Conservation (phyloP, 2,797 vertebrate genomes). For the Notolabrus celidotus region DNA sequence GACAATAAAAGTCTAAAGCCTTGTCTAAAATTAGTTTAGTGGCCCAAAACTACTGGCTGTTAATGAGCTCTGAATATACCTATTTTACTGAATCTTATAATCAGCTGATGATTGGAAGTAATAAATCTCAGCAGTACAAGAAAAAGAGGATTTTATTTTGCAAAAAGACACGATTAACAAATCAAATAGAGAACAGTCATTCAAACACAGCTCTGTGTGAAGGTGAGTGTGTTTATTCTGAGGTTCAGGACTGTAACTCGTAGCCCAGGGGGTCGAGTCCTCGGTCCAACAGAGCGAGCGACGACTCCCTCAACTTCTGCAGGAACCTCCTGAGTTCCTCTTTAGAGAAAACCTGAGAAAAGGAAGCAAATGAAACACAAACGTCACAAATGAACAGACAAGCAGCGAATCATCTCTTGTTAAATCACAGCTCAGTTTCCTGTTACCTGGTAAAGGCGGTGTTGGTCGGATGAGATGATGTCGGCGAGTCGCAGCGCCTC, state of each 20-base stretch:
- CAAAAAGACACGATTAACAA: constrained; percentile 36
- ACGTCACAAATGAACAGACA: background rate
- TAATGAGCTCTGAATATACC: no score
- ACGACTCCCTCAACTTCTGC: constrained; percentile 94
- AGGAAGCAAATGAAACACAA: constrained; percentile 79
- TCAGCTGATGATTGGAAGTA: no score
- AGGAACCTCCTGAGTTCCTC: constrained; percentile 92
- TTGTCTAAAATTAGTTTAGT: no score
- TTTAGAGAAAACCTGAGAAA: constrained; percentile 93
- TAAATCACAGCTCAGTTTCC: no score
- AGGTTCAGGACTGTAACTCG: constrained; percentile 88
- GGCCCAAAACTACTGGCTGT: no score
- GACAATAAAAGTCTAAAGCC: no score
- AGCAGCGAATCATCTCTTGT: no score
- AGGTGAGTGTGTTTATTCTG: background rate
- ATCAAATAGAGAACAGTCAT: constrained; percentile 6
- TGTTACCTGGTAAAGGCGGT: constrained; percentile 90
- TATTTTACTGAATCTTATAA: no score
- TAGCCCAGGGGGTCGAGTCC: constrained; percentile 95
- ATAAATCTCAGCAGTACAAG: constrained; percentile 16
- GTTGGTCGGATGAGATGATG: constrained; percentile 92
- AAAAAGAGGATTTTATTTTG: constrained; percentile 65
- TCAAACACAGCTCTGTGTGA: constrained; percentile 18
- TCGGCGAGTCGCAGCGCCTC: constrained; percentile 95
- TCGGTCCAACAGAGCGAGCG: constrained; percentile 92